Evolutionary conservation across 2,797 vertebrate genomes (phyloP).

Genomic region (Zenarchopterus dispar): DNA sequence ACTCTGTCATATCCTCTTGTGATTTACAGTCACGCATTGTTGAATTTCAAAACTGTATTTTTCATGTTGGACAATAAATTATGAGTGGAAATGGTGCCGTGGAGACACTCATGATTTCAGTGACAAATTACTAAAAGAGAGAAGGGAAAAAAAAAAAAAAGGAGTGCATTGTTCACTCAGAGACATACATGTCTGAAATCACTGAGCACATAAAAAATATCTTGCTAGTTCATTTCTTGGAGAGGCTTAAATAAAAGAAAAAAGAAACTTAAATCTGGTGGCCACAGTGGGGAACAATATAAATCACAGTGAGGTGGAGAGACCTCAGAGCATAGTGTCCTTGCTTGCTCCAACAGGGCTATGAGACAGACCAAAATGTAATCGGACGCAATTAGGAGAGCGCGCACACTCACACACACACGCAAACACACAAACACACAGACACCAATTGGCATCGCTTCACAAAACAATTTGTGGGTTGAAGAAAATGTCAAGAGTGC

Average conservation of each 20-base stretch:
- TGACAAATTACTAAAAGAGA: conserved; percentile 3
- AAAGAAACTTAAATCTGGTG: conserved; percentile 6
- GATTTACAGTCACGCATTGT: conserved; percentile 22
- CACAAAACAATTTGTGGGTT: conserved; percentile 31
- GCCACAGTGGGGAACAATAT: neutral
- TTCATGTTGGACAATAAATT: conserved; percentile 4
- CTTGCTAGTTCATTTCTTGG: too few relatives aligned
- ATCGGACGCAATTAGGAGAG: conserved; percentile 5
- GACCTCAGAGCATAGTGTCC: conserved; percentile 3
- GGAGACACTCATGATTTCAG: conserved; percentile 23
- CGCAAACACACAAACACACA: conserved; percentile 5
- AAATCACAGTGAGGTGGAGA: neutral
- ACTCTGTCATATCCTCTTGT: conserved; percentile 10
- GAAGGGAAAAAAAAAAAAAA: conserved; percentile 4
- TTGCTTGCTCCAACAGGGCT: conserved; percentile 21
- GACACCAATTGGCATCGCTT: conserved; percentile 15
- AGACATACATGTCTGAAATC: too few relatives aligned
- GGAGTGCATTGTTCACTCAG: too few relatives aligned
- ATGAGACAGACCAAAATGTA: conserved; percentile 27
- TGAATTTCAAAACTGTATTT: conserved; percentile 8
- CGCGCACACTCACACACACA: conserved; percentile 12
- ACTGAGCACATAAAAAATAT: too few relatives aligned
- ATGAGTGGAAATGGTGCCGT: conserved; percentile 19
- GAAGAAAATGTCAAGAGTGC: conserved; percentile 36
- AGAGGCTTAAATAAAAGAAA: conserved; percentile 9